Percentiles rank a stretch among this genome's conserved stretches.
These are phyloP conservation scores for Diabrotica balteata DNA, from an alignment of 2,888 invertebrate genomes.

Conservation along the genomic window DNA sequence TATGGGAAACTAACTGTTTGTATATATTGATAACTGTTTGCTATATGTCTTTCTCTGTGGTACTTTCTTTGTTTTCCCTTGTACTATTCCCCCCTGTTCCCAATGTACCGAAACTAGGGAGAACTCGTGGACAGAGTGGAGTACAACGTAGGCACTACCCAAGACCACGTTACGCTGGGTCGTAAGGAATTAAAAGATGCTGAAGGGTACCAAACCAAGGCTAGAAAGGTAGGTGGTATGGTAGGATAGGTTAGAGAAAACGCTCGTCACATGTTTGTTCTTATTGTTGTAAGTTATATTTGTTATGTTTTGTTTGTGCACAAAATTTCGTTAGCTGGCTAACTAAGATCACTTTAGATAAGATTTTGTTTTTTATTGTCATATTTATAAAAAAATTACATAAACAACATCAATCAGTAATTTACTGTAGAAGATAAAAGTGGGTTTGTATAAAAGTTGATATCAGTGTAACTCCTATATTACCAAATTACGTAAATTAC, in stretches of 20 bases:
- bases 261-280: background rate
- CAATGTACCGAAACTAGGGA: conserved; percentile 67
- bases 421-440: too few relatives aligned
- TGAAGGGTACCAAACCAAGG: conserved; percentile 83
- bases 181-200: conserved; percentile 81
- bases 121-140: conserved; percentile 95
- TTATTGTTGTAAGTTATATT: background rate
- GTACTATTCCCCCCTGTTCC: conserved; percentile 33
- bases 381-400: too few relatives aligned
- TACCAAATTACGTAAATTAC: too few relatives aligned
- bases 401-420: too few relatives aligned
- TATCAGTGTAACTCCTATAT: too few relatives aligned
- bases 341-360: too few relatives aligned
- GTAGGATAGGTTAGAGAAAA: conserved; percentile 17
- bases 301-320: background rate
- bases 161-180: conserved; percentile 83
- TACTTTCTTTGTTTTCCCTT: conserved; percentile 41
- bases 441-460: too few relatives aligned
- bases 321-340: too few relatives aligned
- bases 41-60: conserved; percentile 59
- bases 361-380: too few relatives aligned
- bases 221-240: conserved; percentile 80
- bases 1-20: conserved; percentile 48
- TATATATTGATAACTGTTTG: conserved; percentile 46
- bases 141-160: conserved; percentile 88